Evolutionary conservation across 2,888 invertebrate species (phyloP).

Genomic region (Embidobia sp.): DNA sequence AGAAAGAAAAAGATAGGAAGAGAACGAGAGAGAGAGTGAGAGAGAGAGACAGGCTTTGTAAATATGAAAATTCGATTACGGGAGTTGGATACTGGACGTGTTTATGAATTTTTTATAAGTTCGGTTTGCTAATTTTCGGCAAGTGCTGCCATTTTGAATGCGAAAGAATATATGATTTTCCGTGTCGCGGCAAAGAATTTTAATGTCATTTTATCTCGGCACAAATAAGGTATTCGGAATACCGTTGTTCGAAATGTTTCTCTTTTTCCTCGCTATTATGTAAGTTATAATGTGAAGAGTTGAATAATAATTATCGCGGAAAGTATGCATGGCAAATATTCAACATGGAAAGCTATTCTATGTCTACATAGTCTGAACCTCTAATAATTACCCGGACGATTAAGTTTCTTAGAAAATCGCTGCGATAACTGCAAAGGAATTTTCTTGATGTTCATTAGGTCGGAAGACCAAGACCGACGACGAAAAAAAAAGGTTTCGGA

Average conservation of each 20-base stretch:
- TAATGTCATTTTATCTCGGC: not conserved
- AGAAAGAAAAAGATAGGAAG: not conserved
- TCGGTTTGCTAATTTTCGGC: not conserved
- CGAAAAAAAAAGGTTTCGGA: constrained; percentile 18
- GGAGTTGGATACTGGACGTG: not conserved
- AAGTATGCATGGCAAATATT: no score
- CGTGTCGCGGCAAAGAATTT: not conserved
- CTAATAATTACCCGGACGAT: not conserved
- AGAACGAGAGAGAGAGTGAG: not conserved
- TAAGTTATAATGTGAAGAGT: no score
- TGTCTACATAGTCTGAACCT: no score
- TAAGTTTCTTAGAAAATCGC: constrained; percentile 2
- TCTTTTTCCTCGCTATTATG: no score
- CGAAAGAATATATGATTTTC: no score
- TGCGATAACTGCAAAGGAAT: constrained; percentile 11
- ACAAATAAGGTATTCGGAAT: no score
- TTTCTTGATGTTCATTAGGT: constrained; percentile 2
- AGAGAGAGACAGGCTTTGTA: not conserved
- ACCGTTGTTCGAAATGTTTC: no score
- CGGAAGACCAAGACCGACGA: constrained; percentile 1
- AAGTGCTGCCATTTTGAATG: not conserved
- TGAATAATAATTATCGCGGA: no score
- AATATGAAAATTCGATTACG: not conserved
- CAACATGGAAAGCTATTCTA: no score
- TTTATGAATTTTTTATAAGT: not conserved